Conservation (phyloP, 2,113 vertebrate genomes). For the Pundamilia nyererei region DNA sequence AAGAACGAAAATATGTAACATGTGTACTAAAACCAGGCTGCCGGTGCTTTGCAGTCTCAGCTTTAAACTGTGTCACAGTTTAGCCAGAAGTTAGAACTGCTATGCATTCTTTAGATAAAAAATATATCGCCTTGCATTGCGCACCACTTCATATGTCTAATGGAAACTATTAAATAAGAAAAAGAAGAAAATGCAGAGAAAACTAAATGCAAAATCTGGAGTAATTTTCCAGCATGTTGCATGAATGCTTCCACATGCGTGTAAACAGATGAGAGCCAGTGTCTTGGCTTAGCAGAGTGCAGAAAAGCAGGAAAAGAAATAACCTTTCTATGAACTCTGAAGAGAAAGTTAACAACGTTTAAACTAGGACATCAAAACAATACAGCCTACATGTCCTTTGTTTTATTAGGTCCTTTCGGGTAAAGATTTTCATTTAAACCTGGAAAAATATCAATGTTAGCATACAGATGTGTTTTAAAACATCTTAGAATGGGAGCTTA, state of each 20-base stretch:
- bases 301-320: background rate
- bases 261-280: slow-evolving; percentile 52
- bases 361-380: slow-evolving; percentile 9
- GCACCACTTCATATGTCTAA: slow-evolving; percentile 28
- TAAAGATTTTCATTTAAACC: background rate
- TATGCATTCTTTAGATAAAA: background rate
- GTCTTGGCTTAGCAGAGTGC: slow-evolving; percentile 31
- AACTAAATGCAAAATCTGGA: slow-evolving; percentile 57
- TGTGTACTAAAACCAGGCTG: background rate
- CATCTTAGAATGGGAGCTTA: background rate
- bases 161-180: slow-evolving; percentile 62
- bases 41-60: background rate
- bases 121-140: background rate
- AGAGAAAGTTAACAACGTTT: slow-evolving; percentile 6
- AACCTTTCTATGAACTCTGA: slow-evolving; percentile 44
- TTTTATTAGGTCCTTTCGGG: background rate
- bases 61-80: background rate
- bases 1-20: background rate
- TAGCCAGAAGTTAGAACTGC: background rate
- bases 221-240: slow-evolving; percentile 57
- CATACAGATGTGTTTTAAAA: background rate
- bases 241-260: slow-evolving; percentile 68
- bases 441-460: background rate
- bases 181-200: slow-evolving; percentile 37
- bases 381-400: background rate